Conservation (phyloP, 2,113 vertebrate species). For the crab-eating macaque (Macaca fascicularis) region DNA sequence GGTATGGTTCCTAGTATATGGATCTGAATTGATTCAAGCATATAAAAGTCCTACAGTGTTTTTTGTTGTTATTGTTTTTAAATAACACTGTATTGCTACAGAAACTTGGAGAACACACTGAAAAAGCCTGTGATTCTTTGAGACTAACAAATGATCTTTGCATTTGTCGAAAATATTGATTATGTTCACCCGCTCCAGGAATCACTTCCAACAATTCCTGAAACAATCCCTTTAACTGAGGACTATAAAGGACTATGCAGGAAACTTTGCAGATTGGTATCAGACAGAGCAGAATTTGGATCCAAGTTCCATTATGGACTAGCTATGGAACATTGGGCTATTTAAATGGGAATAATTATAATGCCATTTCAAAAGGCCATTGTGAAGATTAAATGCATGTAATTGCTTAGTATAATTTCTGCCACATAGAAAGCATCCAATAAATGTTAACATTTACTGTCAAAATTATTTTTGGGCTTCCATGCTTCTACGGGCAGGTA, state of each 20-base stretch:
- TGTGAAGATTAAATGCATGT: neutral
- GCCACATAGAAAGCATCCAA: neutral
- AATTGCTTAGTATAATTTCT: conserved; percentile 38
- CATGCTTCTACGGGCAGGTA: neutral
- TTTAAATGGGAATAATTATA: conserved; percentile 18
- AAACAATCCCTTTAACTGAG: neutral
- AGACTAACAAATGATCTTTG: conserved; percentile 41
- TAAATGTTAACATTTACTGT: neutral
- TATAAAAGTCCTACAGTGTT: neutral
- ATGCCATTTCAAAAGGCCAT: conserved; percentile 23
- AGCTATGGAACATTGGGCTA: conserved; percentile 15
- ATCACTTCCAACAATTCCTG: neutral
- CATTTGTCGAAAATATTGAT: conserved; percentile 10
- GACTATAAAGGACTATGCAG: neutral
- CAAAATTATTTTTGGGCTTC: neutral
- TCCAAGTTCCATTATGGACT: neutral
- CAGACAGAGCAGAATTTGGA: neutral
- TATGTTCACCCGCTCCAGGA: neutral
- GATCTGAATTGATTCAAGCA: neutral
- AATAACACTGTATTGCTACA: neutral
- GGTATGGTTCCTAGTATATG: neutral
- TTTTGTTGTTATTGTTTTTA: neutral
- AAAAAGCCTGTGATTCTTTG: neutral
- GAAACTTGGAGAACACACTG: neutral
- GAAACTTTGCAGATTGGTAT: neutral